Conservation (phyloP, 2,797 vertebrate species). For the Chloroceryle amazona region DNA sequence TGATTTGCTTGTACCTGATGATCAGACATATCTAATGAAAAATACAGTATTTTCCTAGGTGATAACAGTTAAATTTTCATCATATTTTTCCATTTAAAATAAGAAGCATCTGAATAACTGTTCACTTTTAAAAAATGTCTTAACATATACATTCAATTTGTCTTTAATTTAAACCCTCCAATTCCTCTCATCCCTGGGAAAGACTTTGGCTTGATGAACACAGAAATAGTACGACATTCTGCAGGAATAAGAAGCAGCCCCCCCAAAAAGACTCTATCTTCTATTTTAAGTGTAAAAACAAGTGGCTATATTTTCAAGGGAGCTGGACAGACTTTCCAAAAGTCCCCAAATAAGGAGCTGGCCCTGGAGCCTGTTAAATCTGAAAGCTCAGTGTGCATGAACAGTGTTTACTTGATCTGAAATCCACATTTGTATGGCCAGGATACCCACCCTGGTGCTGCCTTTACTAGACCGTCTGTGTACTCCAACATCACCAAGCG, state of each 20-base stretch:
- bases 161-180: background rate
- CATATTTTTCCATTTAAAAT: background rate
- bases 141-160: background rate
- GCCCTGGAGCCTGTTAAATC: background rate
- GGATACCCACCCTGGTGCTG: background rate
- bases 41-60: background rate
- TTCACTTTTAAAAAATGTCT: background rate
- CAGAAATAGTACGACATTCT: background rate
- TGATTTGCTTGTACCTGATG: background rate
- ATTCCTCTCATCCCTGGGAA: background rate
- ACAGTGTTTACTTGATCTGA: background rate
- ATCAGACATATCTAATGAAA: background rate
- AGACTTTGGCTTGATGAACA: background rate
- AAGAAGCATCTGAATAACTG: background rate
- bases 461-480: rapidly evolving
- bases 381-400: background rate
- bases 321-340: background rate
- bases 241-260: background rate
- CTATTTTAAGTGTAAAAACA: background rate
- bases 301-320: background rate
- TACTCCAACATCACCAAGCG: background rate
- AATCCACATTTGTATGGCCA: background rate
- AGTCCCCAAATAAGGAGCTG: background rate
- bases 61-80: background rate
- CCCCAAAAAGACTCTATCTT: background rate